Evolutionary conservation across 2,797 vertebrate species (phyloP).

Genomic region (Micrastur ruficollis): DNA sequence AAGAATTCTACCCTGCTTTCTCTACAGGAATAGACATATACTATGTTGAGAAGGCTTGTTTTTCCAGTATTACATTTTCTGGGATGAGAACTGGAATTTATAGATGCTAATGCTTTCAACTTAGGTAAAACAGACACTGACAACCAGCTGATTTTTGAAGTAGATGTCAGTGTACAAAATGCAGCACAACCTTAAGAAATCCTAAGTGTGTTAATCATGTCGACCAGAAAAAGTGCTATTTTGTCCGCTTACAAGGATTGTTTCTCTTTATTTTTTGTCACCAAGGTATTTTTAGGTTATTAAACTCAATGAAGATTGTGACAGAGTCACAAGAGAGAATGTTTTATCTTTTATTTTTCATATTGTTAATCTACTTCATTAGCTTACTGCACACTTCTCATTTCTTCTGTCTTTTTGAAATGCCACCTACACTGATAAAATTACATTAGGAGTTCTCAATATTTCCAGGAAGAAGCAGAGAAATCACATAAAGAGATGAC

Average conservation of each 20-base stretch:
- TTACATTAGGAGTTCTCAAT: slow-evolving; percentile 27
- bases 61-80: neutral
- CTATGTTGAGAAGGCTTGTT: neutral
- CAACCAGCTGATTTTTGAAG: neutral
- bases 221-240: neutral
- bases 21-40: neutral
- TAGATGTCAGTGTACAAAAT: neutral
- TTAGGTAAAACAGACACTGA: neutral
- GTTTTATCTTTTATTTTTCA: neutral
- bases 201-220: neutral
- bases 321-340: neutral
- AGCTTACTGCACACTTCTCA: neutral
- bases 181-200: neutral
- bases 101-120: neutral
- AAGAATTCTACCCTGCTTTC: neutral
- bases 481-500: neutral
- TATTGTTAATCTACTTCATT: slow-evolving; percentile 8
- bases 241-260: neutral
- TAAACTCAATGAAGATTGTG: neutral
- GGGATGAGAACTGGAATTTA: neutral
- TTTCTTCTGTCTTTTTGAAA: slow-evolving; percentile 45
- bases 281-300: neutral
- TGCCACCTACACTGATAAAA: slow-evolving; percentile 47
- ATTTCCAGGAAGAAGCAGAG: slow-evolving; percentile 19
- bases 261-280: neutral